These are phyloP conservation scores for Hetaerina americana DNA, from an alignment of 1,140 invertebrate genomes.

Conservation along the genomic window DNA sequence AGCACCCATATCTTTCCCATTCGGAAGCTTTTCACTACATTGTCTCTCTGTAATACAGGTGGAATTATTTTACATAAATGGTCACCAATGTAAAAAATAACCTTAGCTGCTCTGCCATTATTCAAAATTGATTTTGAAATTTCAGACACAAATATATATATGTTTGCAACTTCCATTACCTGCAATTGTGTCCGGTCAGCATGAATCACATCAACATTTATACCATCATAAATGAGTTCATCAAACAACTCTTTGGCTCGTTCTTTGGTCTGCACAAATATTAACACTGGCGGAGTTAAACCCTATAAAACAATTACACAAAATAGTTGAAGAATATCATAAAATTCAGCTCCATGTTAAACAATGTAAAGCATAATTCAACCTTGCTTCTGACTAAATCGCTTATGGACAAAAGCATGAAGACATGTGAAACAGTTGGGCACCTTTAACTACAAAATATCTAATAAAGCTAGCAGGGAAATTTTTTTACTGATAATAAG, in stretches of 20 bases:
- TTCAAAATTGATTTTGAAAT: background rate
- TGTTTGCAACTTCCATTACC: constrained; percentile 38
- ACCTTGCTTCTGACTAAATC: too few species aligned
- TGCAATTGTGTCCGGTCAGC: constrained; percentile 77
- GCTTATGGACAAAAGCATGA: too few species aligned
- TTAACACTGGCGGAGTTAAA: constrained; percentile 75
- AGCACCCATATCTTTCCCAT: constrained; percentile 89
- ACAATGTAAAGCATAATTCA: too few species aligned
- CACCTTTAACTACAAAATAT: too few species aligned
- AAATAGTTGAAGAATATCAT: too few species aligned
- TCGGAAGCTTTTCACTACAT: constrained; percentile 77
- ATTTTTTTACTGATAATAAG: too few species aligned
- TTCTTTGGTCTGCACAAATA: constrained; percentile 85
- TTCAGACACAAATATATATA: constrained; percentile 6
- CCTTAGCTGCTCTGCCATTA: background rate
- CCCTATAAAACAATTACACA: constrained; percentile 52
- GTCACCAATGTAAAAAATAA: background rate
- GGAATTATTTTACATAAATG: constrained; percentile 6
- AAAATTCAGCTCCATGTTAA: too few species aligned
- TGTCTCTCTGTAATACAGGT: constrained; percentile 55
- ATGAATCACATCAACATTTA: constrained; percentile 91
- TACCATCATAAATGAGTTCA: constrained; percentile 83
- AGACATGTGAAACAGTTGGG: too few species aligned
- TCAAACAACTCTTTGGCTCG: constrained; percentile 83
- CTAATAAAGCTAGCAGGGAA: too few species aligned